Conservation (phyloP, 2,113 vertebrate genomes). For the Acanthochromis polyacanthus region DNA sequence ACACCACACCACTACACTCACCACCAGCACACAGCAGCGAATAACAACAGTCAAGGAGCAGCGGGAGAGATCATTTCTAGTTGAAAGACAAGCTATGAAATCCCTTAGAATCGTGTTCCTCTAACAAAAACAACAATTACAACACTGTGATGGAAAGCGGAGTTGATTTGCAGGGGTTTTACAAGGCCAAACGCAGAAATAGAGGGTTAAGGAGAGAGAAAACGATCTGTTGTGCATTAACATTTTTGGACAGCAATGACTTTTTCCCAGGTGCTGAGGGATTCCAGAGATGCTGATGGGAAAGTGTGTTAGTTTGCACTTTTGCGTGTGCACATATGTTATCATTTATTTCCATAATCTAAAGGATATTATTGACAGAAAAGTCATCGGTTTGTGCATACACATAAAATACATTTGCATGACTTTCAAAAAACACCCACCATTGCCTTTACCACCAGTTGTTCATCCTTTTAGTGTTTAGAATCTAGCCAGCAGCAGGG, state of each 20-base stretch:
- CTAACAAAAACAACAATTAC: slow-evolving; percentile 75
- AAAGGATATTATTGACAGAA: slow-evolving; percentile 32
- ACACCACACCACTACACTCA: background rate
- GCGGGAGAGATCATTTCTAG: slow-evolving; percentile 42
- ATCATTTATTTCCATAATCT: slow-evolving; percentile 53
- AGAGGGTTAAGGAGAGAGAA: slow-evolving; percentile 41
- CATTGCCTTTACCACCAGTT: slow-evolving; percentile 49
- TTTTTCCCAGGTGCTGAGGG: slow-evolving; percentile 79
- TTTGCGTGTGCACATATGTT: slow-evolving; percentile 34
- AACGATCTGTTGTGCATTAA: slow-evolving; percentile 79
- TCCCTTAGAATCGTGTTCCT: slow-evolving; percentile 49
- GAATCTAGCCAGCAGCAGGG: slow-evolving; percentile 53
- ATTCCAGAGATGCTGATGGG: slow-evolving; percentile 67
- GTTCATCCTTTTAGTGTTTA: slow-evolving; percentile 63
- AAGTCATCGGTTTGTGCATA: slow-evolving; percentile 5
- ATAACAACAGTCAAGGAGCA: slow-evolving; percentile 44
- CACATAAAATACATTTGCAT: slow-evolving; percentile 14
- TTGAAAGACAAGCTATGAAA: slow-evolving; percentile 67
- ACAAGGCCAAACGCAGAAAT: slow-evolving; percentile 72
- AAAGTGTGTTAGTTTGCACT: slow-evolving; percentile 50
- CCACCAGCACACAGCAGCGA: slow-evolving; percentile 15
- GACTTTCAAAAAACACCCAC: slow-evolving; percentile 22
- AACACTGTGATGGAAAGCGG: slow-evolving; percentile 71
- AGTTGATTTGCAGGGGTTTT: slow-evolving; percentile 79
- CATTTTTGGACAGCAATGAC: slow-evolving; percentile 64